Percentiles rank a stretch among this genome's conserved stretches.
phyloP scores from a whole-genome alignment of 92 coral and sea anemone species.

The Actinostola sp. region DNA sequence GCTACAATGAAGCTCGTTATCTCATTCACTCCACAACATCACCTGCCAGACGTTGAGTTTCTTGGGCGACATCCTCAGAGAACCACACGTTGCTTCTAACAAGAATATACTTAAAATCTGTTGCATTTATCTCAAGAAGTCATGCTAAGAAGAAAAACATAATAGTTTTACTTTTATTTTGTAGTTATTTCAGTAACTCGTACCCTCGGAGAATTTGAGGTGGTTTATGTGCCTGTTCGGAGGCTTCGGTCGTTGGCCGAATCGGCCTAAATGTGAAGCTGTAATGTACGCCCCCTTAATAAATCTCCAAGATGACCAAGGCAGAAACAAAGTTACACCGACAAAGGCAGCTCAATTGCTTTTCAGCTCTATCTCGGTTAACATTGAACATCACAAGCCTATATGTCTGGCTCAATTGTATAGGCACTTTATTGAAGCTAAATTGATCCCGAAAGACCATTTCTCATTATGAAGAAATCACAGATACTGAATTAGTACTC shows the following conservation, averaged over 20 bases:
- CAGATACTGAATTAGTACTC: no score
- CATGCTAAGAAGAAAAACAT: background rate
- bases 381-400: slow-evolving; percentile 13
- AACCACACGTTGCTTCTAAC: slow-evolving; percentile 1
- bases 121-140: slow-evolving; percentile 8
- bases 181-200: background rate
- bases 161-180: background rate
- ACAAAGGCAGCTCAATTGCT: slow-evolving; percentile 13
- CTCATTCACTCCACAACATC: slow-evolving; percentile 16
- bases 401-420: slow-evolving; percentile 1
- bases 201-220: slow-evolving; percentile 2
- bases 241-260: background rate
- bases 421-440: background rate
- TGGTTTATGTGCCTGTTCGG: slow-evolving; percentile 4
- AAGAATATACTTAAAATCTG: background rate
- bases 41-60: slow-evolving; percentile 21
- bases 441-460: background rate
- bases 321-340: background rate
- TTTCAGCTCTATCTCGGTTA: slow-evolving; percentile 1
- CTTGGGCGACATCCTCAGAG: slow-evolving; percentile 2
- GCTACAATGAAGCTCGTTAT: slow-evolving; percentile 32
- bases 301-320: background rate
- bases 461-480: slow-evolving; percentile 23
- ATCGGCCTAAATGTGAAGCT: background rate
- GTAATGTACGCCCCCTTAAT: background rate